Percentiles rank a stretch among this genome's conserved stretches.
Evolutionary conservation across 2,113 vertebrate genomes (phyloP).

Genomic region (Burhinus oedicnemus): DNA sequence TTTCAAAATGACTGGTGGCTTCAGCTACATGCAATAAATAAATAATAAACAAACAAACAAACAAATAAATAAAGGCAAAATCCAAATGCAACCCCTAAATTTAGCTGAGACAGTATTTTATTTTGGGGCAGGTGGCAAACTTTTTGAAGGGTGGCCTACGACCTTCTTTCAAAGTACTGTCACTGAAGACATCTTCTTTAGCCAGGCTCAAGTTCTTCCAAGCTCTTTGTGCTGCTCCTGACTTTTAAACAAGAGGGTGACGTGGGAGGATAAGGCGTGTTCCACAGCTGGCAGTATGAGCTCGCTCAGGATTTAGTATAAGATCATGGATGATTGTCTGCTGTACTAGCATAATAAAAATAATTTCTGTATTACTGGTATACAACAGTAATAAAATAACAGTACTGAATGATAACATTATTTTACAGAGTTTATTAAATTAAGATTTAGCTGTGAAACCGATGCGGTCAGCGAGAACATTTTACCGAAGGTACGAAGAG

Average conservation of each 20-base stretch:
- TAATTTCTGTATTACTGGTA: not conserved
- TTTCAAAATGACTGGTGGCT: not conserved
- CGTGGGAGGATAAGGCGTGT: not conserved
- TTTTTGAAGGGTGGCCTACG: not conserved
- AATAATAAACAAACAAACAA: not conserved
- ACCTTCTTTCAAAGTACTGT: not conserved
- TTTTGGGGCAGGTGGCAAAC: not conserved
- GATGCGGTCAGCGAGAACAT: not conserved
- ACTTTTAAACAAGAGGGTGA: not conserved
- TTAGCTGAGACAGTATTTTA: not conserved
- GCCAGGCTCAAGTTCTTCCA: not conserved
- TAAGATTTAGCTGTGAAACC: not conserved
- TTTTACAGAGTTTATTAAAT: not conserved
- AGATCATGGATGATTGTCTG: not conserved
- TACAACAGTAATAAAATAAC: not conserved
- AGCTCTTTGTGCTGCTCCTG: not conserved
- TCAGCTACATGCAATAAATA: not conserved
- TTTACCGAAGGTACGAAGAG: not conserved
- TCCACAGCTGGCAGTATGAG: not conserved
- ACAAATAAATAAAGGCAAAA: not conserved
- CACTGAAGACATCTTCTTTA: not conserved
- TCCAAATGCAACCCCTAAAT: not conserved
- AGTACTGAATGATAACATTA: not conserved
- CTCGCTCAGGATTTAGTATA: not conserved
- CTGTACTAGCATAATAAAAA: not conserved